These are phyloP conservation scores for Petromus typicus DNA, from an alignment of 2,113 vertebrate species.

Conservation along the genomic window DNA sequence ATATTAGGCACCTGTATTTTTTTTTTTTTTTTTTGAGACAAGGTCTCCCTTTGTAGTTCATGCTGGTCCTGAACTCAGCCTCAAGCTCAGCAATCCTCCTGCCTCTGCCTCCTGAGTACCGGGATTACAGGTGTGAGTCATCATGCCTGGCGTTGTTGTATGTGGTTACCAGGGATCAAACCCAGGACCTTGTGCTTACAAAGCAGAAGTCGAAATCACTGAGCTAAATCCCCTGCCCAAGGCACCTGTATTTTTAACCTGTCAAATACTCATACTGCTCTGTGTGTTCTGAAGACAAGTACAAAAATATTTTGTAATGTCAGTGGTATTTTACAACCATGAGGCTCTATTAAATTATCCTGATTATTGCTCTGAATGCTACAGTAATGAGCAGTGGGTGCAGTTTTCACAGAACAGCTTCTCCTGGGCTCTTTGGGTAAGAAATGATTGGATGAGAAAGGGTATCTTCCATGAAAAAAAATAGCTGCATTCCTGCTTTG, in stretches of 20 bases:
- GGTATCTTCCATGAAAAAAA: constrained; percentile 60
- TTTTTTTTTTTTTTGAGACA: too few species aligned
- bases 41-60: too few species aligned
- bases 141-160: too few species aligned
- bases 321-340: not conserved
- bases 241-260: not conserved
- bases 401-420: constrained; percentile 40
- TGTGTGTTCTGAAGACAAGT: not conserved
- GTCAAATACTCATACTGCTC: not conserved
- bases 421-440: not conserved
- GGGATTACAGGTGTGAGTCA: too few species aligned
- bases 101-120: too few species aligned
- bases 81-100: too few species aligned
- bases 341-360: constrained; percentile 16
- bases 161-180: too few species aligned
- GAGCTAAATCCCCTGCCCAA: too few species aligned
- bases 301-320: not conserved
- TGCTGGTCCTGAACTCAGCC: too few species aligned
- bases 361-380: constrained; percentile 24
- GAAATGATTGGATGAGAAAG: constrained; percentile 41
- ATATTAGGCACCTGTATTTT: not conserved
- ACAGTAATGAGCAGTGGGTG: not conserved
- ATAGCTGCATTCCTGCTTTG: constrained; percentile 53
- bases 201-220: too few species aligned
- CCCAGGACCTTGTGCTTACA: too few species aligned